These are phyloP conservation scores for Eurosta solidaginis DNA, from an alignment of 1,140 invertebrate species.

Conservation along the genomic window DNA sequence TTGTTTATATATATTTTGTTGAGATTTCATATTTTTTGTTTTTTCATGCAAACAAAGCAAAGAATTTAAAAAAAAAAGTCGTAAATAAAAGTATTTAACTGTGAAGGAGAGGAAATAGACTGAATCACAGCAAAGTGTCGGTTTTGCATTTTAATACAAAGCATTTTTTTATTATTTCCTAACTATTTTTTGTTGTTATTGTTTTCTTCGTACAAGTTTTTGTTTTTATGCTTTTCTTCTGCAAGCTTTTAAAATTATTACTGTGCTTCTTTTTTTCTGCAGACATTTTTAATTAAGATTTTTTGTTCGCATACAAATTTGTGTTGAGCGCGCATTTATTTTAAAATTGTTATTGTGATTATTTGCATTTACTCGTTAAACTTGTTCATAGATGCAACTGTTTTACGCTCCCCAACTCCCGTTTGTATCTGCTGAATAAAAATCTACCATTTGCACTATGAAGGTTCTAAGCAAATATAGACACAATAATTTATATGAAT, in stretches of 20 bases:
- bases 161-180: background rate
- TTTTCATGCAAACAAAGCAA: background rate
- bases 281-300: constrained; percentile 1
- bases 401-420: background rate
- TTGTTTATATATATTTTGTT: too few species aligned
- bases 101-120: background rate
- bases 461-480: background rate
- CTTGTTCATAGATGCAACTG: background rate
- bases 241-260: background rate
- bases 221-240: too few species aligned
- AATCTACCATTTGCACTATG: background rate
- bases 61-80: background rate
- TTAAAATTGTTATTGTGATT: background rate
- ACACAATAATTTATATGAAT: too few species aligned
- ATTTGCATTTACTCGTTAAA: background rate
- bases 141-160: background rate
- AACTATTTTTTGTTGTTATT: background rate
- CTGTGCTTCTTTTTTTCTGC: background rate
- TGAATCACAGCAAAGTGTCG: background rate
- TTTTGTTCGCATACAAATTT: background rate
- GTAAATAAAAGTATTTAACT: background rate
- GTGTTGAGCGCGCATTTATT: background rate
- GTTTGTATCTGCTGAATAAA: background rate
- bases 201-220: too few species aligned
- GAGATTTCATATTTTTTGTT: background rate